phyloP scores from a whole-genome alignment of 2,113 vertebrate genomes.

The Hyperoodon ampullatus region DNA sequence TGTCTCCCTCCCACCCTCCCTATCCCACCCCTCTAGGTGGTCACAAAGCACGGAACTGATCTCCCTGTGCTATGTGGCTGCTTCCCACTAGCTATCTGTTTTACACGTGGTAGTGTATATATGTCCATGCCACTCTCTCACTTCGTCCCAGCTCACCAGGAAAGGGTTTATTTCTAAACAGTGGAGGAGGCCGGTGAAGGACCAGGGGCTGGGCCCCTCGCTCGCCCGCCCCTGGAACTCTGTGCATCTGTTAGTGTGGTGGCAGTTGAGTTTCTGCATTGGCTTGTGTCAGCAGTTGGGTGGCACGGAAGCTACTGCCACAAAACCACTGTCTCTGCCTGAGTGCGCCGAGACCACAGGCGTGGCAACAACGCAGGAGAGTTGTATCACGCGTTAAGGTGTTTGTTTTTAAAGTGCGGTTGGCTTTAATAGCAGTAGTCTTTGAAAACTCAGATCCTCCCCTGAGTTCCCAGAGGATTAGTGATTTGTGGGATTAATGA shows the following conservation, averaged over 20 bases:
- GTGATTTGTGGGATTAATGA: conserved; percentile 20
- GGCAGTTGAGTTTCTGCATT: not conserved
- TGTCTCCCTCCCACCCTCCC: no score
- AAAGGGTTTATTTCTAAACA: not conserved
- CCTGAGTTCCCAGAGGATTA: not conserved
- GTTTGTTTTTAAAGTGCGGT: not conserved
- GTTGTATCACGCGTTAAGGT: not conserved
- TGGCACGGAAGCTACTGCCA: not conserved
- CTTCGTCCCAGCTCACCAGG: not conserved
- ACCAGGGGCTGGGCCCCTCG: not conserved
- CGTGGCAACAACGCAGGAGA: not conserved
- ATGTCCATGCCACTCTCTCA: no score
- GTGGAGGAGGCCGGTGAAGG: not conserved
- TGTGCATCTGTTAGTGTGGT: not conserved
- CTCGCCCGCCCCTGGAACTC: not conserved
- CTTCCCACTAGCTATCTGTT: no score
- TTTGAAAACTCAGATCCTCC: not conserved
- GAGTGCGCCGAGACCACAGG: not conserved
- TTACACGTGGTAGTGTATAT: no score
- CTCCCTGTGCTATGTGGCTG: no score
- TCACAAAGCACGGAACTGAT: no score
- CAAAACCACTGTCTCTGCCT: not conserved
- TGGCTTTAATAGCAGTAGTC: not conserved
- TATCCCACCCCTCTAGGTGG: no score
- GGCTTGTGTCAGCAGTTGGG: not conserved